Evolutionary conservation across 2,113 vertebrate genomes (phyloP), one percentile per base, ranked within the genome.

Genomic region (Microcebus lehilahytsara): DNA sequence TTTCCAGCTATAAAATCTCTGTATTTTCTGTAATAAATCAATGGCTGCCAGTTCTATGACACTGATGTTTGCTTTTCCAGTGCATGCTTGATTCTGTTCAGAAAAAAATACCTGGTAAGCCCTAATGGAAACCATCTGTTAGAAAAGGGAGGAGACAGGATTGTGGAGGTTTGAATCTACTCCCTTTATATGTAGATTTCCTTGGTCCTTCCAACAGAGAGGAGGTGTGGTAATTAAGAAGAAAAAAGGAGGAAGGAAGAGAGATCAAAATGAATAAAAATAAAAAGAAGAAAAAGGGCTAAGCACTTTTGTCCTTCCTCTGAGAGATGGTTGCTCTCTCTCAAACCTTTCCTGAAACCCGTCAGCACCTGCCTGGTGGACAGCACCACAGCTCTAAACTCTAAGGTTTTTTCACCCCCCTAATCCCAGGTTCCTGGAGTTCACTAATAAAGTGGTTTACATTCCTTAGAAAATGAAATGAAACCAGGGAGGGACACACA

Each of bases 321-420:
- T 25, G 42, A 71, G 34, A 67, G 37, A n/a, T 37, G 25, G n/a
- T 30, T 16, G 53, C 30, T 34, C 8, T 53, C 16, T 25, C 5
- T 53, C 16, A 20, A 5, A 19, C 37, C 25, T 72, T 62, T 16
- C 9, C 6, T 11, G 22, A 92, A 69, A 8, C 60, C 88, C 2
- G 20, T 98, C 96, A 97, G 96, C 92, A 96, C 96, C 78, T 51
- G 49, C 11, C 9, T 6, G 0, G 51, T 93, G 96, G 95, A 96
- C 91, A 97, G 96, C 95, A 95, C 97, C 93, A 53, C 4, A 1
- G 32, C 34, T 69, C 67, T 22, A 17, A 27, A 6, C 25, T 77
- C 34, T 74, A 5, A 81, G 3, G 3, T 74, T 51, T 74, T 51
- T 81, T 62, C 19, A 4, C 72, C 30, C 22, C 16, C 58, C 32